Conservation (phyloP, 2,797 vertebrate species). For the Peromyscus aztecus region DNA sequence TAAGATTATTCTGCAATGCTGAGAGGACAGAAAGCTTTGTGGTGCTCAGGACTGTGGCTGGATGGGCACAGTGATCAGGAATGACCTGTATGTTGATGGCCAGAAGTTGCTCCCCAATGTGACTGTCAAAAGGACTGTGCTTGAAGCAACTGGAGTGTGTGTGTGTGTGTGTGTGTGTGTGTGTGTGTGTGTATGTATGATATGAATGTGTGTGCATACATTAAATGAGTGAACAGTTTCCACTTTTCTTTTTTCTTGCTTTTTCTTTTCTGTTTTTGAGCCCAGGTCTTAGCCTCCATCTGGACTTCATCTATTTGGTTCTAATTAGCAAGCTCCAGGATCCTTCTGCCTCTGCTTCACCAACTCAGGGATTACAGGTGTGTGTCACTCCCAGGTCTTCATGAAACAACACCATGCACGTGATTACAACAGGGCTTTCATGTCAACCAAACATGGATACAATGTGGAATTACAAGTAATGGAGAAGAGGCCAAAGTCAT, state of each 20-base stretch:
- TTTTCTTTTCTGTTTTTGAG: too few species aligned
- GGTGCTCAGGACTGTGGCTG: neutral
- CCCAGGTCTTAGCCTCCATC: neutral
- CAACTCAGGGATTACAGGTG: neutral
- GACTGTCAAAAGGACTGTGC: neutral
- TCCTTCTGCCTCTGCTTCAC: too few species aligned
- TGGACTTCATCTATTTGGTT: neutral
- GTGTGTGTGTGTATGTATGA: neutral
- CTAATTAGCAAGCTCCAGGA: neutral
- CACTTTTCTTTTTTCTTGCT: neutral
- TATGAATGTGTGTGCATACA: too few species aligned
- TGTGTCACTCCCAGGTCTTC: neutral
- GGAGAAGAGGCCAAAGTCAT: neutral
- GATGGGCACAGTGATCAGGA: neutral
- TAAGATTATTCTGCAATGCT: neutral
- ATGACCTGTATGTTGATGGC: neutral
- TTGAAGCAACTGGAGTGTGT: neutral
- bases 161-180: neutral
- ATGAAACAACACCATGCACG: fast-evolving
- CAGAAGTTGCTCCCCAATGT: neutral
- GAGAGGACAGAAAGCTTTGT: neutral
- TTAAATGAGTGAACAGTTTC: neutral
- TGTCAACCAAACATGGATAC: neutral
- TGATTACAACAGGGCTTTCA: neutral
- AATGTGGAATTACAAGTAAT: neutral